Base-by-base conservation (phyloP, 2,797 vertebrate species). In the Distichodus sexfasciatus region DNA sequence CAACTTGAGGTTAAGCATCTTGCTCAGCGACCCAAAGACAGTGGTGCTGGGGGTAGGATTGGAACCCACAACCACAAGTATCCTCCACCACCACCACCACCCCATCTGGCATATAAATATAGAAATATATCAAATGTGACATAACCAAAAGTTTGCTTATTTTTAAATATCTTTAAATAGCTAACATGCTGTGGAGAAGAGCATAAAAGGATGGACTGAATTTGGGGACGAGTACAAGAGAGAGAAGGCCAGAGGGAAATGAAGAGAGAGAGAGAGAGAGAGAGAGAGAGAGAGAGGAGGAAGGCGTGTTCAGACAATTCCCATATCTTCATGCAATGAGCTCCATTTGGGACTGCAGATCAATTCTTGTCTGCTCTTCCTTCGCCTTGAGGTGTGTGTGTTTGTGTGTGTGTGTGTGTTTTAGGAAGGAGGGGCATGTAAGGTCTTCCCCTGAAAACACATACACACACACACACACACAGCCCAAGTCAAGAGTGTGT, bases 341-440 rank as follows among this genome's bases (percentile, higher is more conserved):
- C 76, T 87, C 83, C 86, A 85, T 83, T 83, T 82, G 86, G 86
- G 86, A 87, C 76, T 81, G 72, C 43, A 84, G 87, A 90, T 91
- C 89, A 90, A 91, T 91, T 90, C 79, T 85, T 73, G 87, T 90
- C 87, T 91, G 86, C 88, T 89, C 88, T 87, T 82, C 74, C 81
- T 83, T 82, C 76, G 84, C 89, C 87, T 88, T 84, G 81, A 89
- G 88, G 86, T 80, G 41, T 58, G 59, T 75, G 47, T 81, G 68
- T 85, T 65, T 76, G 75, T 81, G 64, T 66, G 71, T 73, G 63
- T 75, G 77, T 76, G 66, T 76, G 54, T 63, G 81, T 81, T 62
- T 64, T 66, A 55, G 51, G 24, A 31, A 33, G 43, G 17, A 14
- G 44, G 75, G 65, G 44, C 57, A 63, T 74, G 57, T 71, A 63